Conservation (phyloP, 2,888 invertebrate species). For the Leucozona laternaria region DNA sequence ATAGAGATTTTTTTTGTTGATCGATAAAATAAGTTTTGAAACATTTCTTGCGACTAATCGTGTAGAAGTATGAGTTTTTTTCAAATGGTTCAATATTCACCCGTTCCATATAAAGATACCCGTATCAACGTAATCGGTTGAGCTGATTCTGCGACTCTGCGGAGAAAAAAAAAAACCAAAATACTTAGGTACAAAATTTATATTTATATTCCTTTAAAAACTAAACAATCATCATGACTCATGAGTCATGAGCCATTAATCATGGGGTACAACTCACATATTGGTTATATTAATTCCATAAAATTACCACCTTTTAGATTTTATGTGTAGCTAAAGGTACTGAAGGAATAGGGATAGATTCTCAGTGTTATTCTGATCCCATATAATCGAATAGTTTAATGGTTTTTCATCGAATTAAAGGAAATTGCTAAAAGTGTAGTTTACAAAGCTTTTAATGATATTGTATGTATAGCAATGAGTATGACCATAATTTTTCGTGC, state of each 20-base stretch:
- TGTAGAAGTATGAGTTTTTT: too few species aligned
- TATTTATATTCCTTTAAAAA: too few species aligned
- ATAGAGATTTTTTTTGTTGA: neutral
- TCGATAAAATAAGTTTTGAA: too few species aligned
- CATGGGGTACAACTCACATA: neutral
- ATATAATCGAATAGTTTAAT: neutral
- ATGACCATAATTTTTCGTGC: slow-evolving; percentile 35
- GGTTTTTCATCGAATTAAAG: neutral
- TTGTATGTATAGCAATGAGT: neutral
- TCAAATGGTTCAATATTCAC: too few species aligned
- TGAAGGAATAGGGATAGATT: neutral
- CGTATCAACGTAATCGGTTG: too few species aligned
- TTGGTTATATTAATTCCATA: neutral
- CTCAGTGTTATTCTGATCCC: neutral
- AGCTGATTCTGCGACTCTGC: too few species aligned
- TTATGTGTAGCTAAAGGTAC: neutral
- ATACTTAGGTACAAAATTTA: too few species aligned
- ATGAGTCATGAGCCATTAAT: too few species aligned
- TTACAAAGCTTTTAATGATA: neutral
- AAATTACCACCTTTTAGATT: neutral
- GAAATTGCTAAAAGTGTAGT: neutral
- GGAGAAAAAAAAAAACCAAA: too few species aligned
- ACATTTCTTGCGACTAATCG: too few species aligned
- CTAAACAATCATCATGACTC: too few species aligned
- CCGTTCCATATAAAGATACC: too few species aligned